Evolutionary conservation across 2,797 vertebrate species (phyloP).

Genomic region (Rhabdophis nuchalis): DNA sequence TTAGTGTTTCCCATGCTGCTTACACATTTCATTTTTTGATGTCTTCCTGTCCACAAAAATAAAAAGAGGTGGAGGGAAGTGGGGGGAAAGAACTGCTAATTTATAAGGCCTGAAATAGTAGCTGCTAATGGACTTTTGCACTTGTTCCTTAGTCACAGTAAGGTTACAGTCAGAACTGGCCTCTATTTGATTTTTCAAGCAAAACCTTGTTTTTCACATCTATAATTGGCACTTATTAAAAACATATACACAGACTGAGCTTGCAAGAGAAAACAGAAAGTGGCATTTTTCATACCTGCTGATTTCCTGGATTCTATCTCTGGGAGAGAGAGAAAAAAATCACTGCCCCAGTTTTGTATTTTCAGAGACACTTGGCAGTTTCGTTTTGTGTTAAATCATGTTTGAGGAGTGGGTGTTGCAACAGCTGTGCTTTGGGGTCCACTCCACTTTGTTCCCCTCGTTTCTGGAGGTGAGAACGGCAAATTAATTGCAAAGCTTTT

Average conservation of each 20-base stretch:
- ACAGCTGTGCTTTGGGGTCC: background rate
- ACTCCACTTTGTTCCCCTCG: background rate
- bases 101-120: slow-evolving; percentile 65
- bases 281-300: slow-evolving; percentile 3
- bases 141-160: slow-evolving; percentile 53
- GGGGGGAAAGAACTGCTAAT: slow-evolving; percentile 51
- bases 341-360: background rate
- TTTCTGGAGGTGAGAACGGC: background rate
- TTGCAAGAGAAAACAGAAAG: slow-evolving; percentile 53
- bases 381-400: background rate
- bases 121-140: slow-evolving; percentile 66
- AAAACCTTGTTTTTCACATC: slow-evolving; percentile 47
- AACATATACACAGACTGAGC: background rate
- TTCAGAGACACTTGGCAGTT: background rate
- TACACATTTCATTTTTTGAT: slow-evolving; percentile 54
- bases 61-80: background rate
- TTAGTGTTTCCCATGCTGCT: slow-evolving; percentile 56
- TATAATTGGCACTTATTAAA: slow-evolving; percentile 56
- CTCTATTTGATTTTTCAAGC: slow-evolving; percentile 63
- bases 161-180: slow-evolving; percentile 66
- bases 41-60: slow-evolving; percentile 61
- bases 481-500: background rate
- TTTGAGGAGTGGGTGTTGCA: background rate
- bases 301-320: background rate
- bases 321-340: background rate